phyloP scores from a whole-genome alignment of 2,888 invertebrate genomes.

The Macrosoma leucophasiata region DNA sequence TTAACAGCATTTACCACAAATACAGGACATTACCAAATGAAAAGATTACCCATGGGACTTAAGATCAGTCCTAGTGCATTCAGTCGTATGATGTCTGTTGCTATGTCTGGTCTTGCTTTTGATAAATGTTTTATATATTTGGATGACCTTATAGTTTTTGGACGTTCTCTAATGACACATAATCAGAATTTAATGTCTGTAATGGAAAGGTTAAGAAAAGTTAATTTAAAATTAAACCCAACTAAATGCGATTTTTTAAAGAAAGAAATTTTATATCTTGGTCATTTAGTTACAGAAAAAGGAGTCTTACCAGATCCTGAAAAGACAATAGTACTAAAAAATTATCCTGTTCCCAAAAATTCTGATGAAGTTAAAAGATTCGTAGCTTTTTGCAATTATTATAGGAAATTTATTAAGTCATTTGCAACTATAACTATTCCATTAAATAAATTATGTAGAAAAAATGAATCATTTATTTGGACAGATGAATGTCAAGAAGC shows the following conservation, averaged over 20 bases:
- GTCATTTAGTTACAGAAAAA: conserved; percentile 14
- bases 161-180: conserved; percentile 9
- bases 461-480: conserved; percentile 20
- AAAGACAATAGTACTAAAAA: conserved; percentile 12
- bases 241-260: conserved; percentile 19
- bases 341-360: conserved; percentile 20
- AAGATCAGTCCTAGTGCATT: conserved; percentile 15
- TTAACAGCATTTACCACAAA: conserved; percentile 12
- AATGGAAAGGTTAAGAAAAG: conserved; percentile 15
- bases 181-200: conserved; percentile 18
- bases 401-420: conserved; percentile 10
- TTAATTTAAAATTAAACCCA: conserved; percentile 13
- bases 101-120: conserved; percentile 16
- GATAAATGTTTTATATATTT: conserved; percentile 14
- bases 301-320: conserved; percentile 19
- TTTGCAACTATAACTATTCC: conserved; percentile 18
- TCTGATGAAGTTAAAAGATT: conserved; percentile 19
- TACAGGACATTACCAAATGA: conserved; percentile 11
- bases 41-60: conserved; percentile 15
- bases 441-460: conserved; percentile 21
- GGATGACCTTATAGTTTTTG: conserved; percentile 17
- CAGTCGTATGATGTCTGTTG: conserved; percentile 13
- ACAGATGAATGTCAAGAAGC: conserved; percentile 18
- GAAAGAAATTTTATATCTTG: conserved; percentile 17
- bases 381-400: conserved; percentile 10